A percentile compares a stretch with the other conserved stretches of the same genome.
phyloP scores from a whole-genome alignment of 2,888 invertebrate species.

The Stictocephala bisonia region DNA sequence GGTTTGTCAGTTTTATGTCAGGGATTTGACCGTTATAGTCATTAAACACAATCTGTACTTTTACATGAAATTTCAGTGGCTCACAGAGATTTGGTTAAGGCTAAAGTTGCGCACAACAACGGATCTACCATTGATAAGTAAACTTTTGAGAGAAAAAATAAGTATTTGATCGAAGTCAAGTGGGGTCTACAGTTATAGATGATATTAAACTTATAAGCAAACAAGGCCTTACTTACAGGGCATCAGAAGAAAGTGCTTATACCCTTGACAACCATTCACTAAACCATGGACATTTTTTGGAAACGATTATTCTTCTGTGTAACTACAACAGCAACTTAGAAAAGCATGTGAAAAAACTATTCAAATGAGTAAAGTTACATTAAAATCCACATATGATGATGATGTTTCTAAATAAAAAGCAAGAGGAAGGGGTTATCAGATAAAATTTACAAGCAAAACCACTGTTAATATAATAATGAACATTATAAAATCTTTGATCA shows the following conservation, averaged over 20 bases:
- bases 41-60: background rate
- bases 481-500: conserved; percentile 22
- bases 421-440: conserved; percentile 32
- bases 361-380: too few species aligned
- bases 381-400: too few species aligned
- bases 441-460: conserved; percentile 45
- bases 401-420: too few species aligned
- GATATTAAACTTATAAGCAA: conserved; percentile 37
- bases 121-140: background rate
- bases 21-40: background rate
- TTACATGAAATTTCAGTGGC: background rate
- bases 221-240: conserved; percentile 37
- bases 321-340: conserved; percentile 6
- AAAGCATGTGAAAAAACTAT: conserved; percentile 25
- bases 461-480: conserved; percentile 39
- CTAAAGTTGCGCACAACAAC: background rate
- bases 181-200: background rate
- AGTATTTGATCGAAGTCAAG: conserved; percentile 4
- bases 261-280: conserved; percentile 10
- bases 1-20: background rate
- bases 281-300: conserved; percentile 39
- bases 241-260: background rate
- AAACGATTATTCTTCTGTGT: conserved; percentile 16
- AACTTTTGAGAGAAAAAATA: conserved; percentile 3
- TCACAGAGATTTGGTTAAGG: background rate